These are phyloP conservation scores for Pelochelys cantorii DNA, from an alignment of 2,797 vertebrate genomes.

Conservation along the genomic window DNA sequence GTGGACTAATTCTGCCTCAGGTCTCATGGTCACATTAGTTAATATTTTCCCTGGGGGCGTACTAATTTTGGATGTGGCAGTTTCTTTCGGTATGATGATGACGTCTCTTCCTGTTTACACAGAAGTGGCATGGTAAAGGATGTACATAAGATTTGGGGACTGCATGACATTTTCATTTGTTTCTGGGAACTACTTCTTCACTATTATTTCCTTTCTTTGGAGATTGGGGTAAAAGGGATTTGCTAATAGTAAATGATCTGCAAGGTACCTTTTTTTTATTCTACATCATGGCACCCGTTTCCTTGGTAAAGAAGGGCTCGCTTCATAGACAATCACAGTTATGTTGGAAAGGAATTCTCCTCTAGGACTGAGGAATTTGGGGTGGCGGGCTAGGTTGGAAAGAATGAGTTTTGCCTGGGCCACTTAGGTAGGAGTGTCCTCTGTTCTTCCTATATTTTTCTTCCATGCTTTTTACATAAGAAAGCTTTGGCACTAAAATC, in stretches of 20 bases:
- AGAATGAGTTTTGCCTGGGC: background rate
- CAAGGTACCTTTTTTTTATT: background rate
- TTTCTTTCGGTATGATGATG: conserved; percentile 1
- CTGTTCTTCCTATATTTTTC: background rate
- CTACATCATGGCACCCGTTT: background rate
- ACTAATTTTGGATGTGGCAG: background rate
- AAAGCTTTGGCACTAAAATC: background rate
- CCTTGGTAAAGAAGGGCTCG: background rate
- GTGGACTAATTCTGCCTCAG: background rate
- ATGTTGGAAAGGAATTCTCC: background rate
- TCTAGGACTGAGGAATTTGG: background rate
- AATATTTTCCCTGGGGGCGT: background rate
- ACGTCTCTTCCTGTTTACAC: background rate
- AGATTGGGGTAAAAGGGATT: too few relatives aligned
- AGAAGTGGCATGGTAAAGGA: background rate
- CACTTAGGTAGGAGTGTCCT: background rate
- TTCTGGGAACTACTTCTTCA: background rate
- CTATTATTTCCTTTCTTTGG: background rate
- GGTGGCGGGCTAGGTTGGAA: background rate
- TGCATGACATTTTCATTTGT: background rate
- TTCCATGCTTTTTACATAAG: background rate
- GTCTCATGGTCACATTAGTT: background rate
- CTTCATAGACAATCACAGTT: background rate
- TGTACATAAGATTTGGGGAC: background rate
- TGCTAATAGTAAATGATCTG: background rate